phyloP scores from a whole-genome alignment of 2,797 vertebrate species.

The Melanotaenia parkinsoni region DNA sequence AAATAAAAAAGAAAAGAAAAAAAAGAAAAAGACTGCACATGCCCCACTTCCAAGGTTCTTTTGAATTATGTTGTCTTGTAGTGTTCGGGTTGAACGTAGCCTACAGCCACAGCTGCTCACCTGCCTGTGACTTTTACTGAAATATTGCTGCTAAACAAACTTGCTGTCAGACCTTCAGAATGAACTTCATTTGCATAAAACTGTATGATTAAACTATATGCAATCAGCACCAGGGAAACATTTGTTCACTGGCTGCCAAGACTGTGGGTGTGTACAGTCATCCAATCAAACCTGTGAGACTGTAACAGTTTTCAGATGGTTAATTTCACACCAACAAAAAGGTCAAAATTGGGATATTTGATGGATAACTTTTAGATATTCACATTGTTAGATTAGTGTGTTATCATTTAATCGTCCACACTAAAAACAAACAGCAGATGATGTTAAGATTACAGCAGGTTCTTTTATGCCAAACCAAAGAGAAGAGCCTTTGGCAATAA shows the following conservation, averaged over 20 bases:
- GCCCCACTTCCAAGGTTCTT: conserved; percentile 1
- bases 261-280: conserved; percentile 12
- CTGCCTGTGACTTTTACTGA: conserved; percentile 38
- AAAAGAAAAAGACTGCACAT: neutral
- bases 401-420: neutral
- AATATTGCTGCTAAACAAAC: conserved; percentile 47
- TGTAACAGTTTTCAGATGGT: neutral
- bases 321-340: neutral
- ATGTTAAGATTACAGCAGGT: neutral
- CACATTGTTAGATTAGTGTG: neutral
- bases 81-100: conserved; percentile 27
- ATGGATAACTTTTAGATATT: conserved; percentile 11
- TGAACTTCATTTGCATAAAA: conserved; percentile 64
- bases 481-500: neutral
- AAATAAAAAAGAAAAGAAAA: neutral
- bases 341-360: neutral
- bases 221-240: conserved; percentile 41
- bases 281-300: conserved; percentile 2
- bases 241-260: conserved; percentile 17
- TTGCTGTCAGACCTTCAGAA: conserved; percentile 52
- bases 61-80: conserved; percentile 18
- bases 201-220: conserved; percentile 57
- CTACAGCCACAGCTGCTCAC: conserved; percentile 36
- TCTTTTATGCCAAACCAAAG: neutral
- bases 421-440: neutral